Percentiles rank a stretch among this genome's conserved stretches.
Conservation (phyloP, 2,888 invertebrate genomes). For the Polylopha cassiicola region DNA sequence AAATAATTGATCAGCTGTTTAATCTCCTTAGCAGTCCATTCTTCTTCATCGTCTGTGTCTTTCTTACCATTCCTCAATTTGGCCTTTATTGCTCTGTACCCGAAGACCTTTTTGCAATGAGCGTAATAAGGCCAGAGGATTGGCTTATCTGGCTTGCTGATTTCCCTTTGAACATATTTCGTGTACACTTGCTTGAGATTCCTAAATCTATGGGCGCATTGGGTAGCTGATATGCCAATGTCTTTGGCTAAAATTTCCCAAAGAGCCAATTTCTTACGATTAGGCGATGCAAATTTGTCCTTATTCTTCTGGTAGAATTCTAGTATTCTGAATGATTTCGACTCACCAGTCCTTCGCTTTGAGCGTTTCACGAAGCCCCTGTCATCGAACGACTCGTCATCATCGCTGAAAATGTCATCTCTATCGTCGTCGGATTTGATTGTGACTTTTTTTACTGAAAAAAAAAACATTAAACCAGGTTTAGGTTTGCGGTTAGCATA, state of each 20-base stretch:
- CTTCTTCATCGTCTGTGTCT: slow-evolving; percentile 44
- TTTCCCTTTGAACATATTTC: slow-evolving; percentile 55
- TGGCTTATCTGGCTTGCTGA: slow-evolving; percentile 59
- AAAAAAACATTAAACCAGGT: background rate
- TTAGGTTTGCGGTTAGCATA: background rate
- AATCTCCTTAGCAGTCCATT: slow-evolving; percentile 59
- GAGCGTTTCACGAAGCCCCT: slow-evolving; percentile 41
- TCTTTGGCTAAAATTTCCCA: slow-evolving; percentile 55
- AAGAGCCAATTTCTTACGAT: slow-evolving; percentile 45
- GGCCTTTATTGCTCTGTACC: slow-evolving; percentile 55
- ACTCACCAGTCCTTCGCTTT: slow-evolving; percentile 40
- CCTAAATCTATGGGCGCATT: slow-evolving; percentile 60
- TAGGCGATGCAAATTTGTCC: slow-evolving; percentile 50
- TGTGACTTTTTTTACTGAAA: slow-evolving; percentile 52
- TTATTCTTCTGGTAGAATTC: slow-evolving; percentile 63
- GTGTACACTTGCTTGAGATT: slow-evolving; percentile 62
- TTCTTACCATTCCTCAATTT: slow-evolving; percentile 51
- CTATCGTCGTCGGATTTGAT: slow-evolving; percentile 35
- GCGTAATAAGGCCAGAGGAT: slow-evolving; percentile 65
- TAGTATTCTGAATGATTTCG: slow-evolving; percentile 58
- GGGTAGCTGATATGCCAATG: slow-evolving; percentile 48
- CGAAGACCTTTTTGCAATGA: slow-evolving; percentile 66
- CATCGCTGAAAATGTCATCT: slow-evolving; percentile 36
- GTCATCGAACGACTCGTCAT: slow-evolving; percentile 46
- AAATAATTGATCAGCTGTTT: slow-evolving; percentile 54